Percentiles rank a stretch among this genome's conserved stretches.
Evolutionary conservation across 64 coral and sea anemone genomes (phyloP).

Genomic region (Stichodactyla helianthus): DNA sequence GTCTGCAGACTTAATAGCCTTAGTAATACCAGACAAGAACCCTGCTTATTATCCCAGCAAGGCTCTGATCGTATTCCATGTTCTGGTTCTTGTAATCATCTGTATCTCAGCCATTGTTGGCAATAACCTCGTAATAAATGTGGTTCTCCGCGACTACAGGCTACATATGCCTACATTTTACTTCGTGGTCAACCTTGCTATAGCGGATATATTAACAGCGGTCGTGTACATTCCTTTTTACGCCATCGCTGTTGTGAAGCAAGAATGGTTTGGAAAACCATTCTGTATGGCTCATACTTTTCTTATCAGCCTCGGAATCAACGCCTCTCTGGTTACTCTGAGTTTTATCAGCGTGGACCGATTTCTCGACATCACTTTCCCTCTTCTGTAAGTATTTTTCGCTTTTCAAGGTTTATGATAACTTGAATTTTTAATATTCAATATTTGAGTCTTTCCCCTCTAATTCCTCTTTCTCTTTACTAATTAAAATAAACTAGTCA

Average conservation of each 20-base stretch:
- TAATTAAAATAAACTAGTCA: no score
- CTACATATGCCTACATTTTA: constrained; percentile 85
- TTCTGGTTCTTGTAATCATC: constrained; percentile 42
- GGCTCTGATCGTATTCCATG: constrained; percentile 19
- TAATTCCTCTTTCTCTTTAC: no score
- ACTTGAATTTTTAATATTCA: no score
- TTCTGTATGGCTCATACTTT: constrained; percentile 61
- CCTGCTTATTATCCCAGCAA: not conserved
- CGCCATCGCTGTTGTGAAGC: constrained; percentile 39
- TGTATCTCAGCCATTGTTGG: constrained; percentile 59
- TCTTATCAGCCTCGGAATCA: constrained; percentile 69
- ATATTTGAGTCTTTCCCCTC: no score
- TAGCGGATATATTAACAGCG: constrained; percentile 69
- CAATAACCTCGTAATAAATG: constrained; percentile 55
- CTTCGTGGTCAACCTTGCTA: constrained; percentile 73
- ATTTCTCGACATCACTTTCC: constrained; percentile 66
- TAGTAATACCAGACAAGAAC: not conserved
- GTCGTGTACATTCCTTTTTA: constrained; percentile 75
- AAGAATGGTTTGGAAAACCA: constrained; percentile 35
- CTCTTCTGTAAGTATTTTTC: constrained; percentile 55
- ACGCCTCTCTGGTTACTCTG: constrained; percentile 67
- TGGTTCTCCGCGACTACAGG: constrained; percentile 44
- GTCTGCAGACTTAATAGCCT: not conserved
- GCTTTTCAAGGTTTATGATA: no score
- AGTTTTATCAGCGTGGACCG: constrained; percentile 71